A percentile compares a stretch with the other conserved stretches of the same genome.
Conservation (phyloP, 1,140 invertebrate genomes). For the Semibalanus balanoides region DNA sequence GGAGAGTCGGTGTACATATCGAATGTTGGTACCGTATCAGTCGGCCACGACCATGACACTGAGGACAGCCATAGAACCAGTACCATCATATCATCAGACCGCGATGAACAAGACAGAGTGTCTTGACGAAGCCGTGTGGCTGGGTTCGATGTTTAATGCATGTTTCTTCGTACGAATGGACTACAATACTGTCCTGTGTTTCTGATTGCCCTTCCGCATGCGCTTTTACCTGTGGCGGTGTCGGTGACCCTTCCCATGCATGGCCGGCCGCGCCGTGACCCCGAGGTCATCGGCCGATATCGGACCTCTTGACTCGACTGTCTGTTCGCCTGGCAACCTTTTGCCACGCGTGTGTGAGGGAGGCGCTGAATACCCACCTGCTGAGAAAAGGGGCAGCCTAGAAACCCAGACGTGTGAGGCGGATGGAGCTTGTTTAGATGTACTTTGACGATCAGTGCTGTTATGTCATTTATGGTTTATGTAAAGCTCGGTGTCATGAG, state of each 20-base stretch:
- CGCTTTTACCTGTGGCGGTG: not conserved
- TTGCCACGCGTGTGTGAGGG: not conserved
- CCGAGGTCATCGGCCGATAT: not conserved
- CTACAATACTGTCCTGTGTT: slow-evolving; percentile 6
- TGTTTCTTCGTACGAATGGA: too few relatives aligned
- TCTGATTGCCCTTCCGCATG: slow-evolving; percentile 7
- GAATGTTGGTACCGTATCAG: too few relatives aligned
- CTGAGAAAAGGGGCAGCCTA: not conserved
- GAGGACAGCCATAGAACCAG: too few relatives aligned
- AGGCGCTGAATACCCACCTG: not conserved
- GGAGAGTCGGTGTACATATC: too few relatives aligned
- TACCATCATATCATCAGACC: too few relatives aligned
- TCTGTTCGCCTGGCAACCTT: not conserved
- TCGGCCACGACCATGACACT: too few relatives aligned
- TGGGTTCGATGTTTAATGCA: too few relatives aligned
- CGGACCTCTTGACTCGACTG: not conserved
- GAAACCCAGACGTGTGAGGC: not conserved
- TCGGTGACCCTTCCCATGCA: not conserved
- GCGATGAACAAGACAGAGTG: too few relatives aligned
- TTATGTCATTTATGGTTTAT: too few relatives aligned
- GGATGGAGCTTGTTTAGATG: not conserved
- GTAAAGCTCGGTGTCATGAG: too few relatives aligned
- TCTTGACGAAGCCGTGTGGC: too few relatives aligned
- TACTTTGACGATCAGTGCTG: not conserved
- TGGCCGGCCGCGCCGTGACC: not conserved